Evolutionary conservation across 2,797 vertebrate species (phyloP).

Genomic region (Protonibea diacanthus): DNA sequence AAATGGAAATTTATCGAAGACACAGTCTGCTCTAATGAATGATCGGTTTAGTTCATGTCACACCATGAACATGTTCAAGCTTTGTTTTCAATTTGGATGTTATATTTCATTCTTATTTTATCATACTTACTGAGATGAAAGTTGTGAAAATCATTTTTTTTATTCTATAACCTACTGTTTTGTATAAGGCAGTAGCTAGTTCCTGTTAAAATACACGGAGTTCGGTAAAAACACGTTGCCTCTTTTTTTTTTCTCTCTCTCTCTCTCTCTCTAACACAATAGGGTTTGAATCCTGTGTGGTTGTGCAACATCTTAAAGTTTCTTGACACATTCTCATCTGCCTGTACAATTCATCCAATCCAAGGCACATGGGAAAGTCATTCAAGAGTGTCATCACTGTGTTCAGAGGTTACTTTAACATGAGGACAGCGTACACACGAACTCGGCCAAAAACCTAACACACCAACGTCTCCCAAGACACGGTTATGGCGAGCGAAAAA

Average conservation of each 20-base stretch:
- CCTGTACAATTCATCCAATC: conserved; percentile 76
- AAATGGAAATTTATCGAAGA: conserved; percentile 74
- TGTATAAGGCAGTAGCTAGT: conserved; percentile 72
- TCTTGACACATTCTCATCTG: conserved; percentile 77
- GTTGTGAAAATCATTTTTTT: conserved; percentile 32
- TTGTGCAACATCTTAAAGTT: conserved; percentile 73
- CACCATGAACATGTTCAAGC: conserved; percentile 45
- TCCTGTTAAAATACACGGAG: conserved; percentile 69
- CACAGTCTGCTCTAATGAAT: conserved; percentile 60
- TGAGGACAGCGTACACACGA: conserved; percentile 76
- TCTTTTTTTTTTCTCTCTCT: conserved; percentile 22
- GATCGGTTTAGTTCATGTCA: conserved; percentile 44
- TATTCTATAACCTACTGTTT: conserved; percentile 66
- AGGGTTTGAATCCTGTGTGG: conserved; percentile 63
- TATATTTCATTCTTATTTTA: conserved; percentile 41
- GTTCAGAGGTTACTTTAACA: conserved; percentile 67
- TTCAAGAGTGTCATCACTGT: conserved; percentile 80
- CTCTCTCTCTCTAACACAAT: conserved; percentile 49
- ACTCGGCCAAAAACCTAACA: conserved; percentile 39
- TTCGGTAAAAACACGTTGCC: conserved; percentile 53
- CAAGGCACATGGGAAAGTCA: conserved; percentile 85
- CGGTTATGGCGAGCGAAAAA: conserved; percentile 30
- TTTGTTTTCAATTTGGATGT: conserved; percentile 45
- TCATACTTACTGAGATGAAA: conserved; percentile 51
- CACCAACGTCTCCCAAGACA: conserved; percentile 40